phyloP scores from a whole-genome alignment of 1,140 invertebrate species.

The Conus betulinus region DNA sequence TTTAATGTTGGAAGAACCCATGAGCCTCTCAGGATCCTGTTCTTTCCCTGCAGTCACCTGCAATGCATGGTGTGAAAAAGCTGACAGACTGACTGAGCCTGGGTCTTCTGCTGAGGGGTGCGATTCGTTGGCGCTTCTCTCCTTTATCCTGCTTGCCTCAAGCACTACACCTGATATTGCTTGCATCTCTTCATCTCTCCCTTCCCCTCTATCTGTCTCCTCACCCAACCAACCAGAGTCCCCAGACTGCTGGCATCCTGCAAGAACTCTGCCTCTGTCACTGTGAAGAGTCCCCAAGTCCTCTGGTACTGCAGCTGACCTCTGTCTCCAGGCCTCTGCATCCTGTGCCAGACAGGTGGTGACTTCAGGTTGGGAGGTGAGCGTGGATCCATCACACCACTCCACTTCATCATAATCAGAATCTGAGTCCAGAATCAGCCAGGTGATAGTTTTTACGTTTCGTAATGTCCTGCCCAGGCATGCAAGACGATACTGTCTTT shows the following conservation, averaged over 20 bases:
- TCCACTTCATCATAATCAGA: conserved; percentile 10
- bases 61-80: background rate
- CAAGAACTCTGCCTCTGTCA: background rate
- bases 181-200: background rate
- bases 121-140: background rate
- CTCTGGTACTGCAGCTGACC: background rate
- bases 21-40: too few relatives aligned
- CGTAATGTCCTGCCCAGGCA: background rate
- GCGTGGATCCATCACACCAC: background rate
- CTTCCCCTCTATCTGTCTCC: too few relatives aligned
- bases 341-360: too few relatives aligned
- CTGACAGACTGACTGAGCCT: too few relatives aligned
- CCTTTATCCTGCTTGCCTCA: too few relatives aligned
- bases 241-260: background rate
- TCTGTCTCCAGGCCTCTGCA: background rate
- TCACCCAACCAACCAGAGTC: background rate
- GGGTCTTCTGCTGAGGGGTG: too few relatives aligned
- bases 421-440: conserved; percentile 6
- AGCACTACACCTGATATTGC: background rate
- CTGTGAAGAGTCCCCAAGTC: background rate
- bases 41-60: background rate
- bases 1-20: background rate
- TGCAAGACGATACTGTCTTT: background rate
- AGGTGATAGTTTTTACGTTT: background rate
- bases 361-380: background rate